phyloP scores from a whole-genome alignment of 2,797 vertebrate species.

The Uromys caudimaculatus region DNA sequence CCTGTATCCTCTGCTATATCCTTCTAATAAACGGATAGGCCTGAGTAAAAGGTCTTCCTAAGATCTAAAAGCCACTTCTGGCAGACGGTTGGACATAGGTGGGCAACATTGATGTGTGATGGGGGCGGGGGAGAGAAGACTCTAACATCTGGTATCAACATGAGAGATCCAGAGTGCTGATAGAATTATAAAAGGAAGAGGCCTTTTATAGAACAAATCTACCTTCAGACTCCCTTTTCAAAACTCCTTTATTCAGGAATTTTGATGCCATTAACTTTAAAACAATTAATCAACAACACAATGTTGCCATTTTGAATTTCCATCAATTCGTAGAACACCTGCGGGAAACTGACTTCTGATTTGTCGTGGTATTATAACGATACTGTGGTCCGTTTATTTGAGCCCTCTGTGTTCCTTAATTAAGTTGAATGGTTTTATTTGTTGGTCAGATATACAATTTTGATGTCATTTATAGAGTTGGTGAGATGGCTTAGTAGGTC shows the following conservation, averaged over 20 bases:
- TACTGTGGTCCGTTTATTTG: neutral
- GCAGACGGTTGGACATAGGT: neutral
- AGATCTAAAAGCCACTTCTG: neutral
- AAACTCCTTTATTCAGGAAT: neutral
- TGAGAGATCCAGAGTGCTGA: neutral
- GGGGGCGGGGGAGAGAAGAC: too few species aligned
- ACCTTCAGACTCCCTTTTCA: neutral
- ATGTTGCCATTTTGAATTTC: neutral
- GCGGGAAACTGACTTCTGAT: neutral
- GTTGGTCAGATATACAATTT: neutral
- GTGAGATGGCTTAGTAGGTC: neutral
- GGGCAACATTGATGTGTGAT: neutral
- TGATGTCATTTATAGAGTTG: neutral
- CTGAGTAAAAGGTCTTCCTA: neutral
- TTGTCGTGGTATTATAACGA: neutral
- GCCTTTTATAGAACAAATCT: neutral
- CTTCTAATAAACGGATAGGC: neutral
- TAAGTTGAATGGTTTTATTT: neutral
- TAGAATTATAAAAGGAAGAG: neutral
- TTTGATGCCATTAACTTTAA: neutral
- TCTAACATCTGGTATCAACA: neutral
- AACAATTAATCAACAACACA: neutral
- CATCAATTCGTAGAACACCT: neutral
- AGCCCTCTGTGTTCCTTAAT: neutral
- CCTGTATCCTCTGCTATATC: neutral